Conservation (phyloP, 2,888 invertebrate genomes). For the Siphlonurus alternatus region DNA sequence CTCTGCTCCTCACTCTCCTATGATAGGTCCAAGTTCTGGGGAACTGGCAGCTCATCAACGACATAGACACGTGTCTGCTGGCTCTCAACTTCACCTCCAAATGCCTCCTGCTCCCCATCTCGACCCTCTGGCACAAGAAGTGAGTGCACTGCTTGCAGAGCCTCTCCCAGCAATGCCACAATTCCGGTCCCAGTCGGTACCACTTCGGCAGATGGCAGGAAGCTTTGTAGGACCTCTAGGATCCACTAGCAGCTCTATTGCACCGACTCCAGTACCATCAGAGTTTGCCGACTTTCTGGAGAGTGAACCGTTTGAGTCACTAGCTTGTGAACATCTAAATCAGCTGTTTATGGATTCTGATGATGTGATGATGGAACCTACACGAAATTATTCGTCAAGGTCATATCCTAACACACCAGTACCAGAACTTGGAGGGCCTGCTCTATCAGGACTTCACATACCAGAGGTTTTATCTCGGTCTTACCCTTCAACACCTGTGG, state of each 20-base stretch:
- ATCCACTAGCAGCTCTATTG: conserved; percentile 44
- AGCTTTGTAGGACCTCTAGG: conserved; percentile 7
- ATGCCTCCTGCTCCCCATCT: conserved; percentile 1
- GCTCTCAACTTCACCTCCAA: conserved; percentile 21
- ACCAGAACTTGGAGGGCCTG: conserved; percentile 15
- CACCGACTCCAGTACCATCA: conserved; percentile 49
- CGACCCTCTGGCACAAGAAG: conserved; percentile 12
- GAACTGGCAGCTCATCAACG: conserved; percentile 20
- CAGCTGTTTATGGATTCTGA: conserved; percentile 4
- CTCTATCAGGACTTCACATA: conserved; percentile 20
- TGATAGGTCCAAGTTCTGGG: conserved; percentile 17
- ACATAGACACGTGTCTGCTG: conserved; percentile 16
- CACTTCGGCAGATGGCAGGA: conserved; percentile 39
- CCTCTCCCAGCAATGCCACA: conserved; percentile 12
- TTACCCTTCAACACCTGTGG: conserved; percentile 57
- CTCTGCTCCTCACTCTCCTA: conserved; percentile 18
- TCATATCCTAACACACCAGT: conserved; percentile 27
- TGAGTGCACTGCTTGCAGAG: conserved; percentile 9
- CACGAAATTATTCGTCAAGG: conserved; percentile 17
- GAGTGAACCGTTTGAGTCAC: conserved; percentile 14
- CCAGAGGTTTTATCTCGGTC: conserved; percentile 38
- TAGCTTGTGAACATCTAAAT: not conserved
- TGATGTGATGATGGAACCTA: conserved; percentile 1
- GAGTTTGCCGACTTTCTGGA: conserved; percentile 53
- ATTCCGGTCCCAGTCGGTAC: conserved; percentile 61